A percentile compares a stretch with the other conserved stretches of the same genome.
These are phyloP conservation scores for Lydus trimaculatus DNA, from an alignment of 2,888 invertebrate species.

Conservation along the genomic window DNA sequence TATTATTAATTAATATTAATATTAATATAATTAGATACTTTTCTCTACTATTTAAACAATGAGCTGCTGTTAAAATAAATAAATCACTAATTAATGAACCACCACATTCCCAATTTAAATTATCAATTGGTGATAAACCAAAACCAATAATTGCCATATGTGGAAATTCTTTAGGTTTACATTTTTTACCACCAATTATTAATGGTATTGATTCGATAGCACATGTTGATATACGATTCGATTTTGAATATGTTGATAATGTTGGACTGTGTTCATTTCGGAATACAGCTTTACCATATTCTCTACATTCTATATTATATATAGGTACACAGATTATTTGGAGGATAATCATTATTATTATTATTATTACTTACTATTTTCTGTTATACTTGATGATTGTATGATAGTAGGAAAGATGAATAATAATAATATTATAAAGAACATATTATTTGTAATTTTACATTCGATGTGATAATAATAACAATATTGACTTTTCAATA, in stretches of 20 bases:
- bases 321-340: no score
- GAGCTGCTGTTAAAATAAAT: constrained; percentile 73
- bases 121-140: constrained; percentile 28
- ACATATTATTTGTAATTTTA: no score
- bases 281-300: constrained; percentile 26
- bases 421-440: no score
- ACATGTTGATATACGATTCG: constrained; percentile 7
- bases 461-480: no score
- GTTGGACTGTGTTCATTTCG: constrained; percentile 14
- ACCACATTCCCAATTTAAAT: constrained; percentile 66
- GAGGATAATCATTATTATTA: no score
- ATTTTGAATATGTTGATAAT: not conserved
- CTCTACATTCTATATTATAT: constrained; percentile 17
- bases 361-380: no score
- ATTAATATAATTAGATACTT: constrained; percentile 11
- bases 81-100: constrained; percentile 70
- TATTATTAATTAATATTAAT: not conserved
- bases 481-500: no score
- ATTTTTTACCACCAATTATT: constrained; percentile 17
- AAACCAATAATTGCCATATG: constrained; percentile 26
- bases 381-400: no score
- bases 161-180: constrained; percentile 21
- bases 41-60: constrained; percentile 61
- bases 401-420: not conserved
- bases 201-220: not conserved